A percentile compares a stretch with the other conserved stretches of the same genome.
Conservation (phyloP, 2,113 vertebrate genomes). For the Grammomys dolichurus region DNA sequence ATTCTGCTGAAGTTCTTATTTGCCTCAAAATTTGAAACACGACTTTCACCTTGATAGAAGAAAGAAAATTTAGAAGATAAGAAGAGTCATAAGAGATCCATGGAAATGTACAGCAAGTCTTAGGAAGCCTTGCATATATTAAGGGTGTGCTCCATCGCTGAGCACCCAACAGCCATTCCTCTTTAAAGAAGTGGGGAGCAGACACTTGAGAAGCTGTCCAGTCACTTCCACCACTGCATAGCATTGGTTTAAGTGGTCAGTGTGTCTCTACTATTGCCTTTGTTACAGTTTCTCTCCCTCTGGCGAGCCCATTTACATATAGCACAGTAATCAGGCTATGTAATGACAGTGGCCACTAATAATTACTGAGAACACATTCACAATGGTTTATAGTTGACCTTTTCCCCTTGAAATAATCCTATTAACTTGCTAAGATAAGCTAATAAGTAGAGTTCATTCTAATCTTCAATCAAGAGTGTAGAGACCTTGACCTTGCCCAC, state of each 20-base stretch:
- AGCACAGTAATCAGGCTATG: not conserved
- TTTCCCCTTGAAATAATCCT: not conserved
- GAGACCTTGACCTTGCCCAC: not conserved
- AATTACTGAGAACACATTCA: not conserved
- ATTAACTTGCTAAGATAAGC: constrained; percentile 27
- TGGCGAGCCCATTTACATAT: not conserved
- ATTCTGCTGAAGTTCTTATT: not conserved
- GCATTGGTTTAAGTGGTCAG: not conserved
- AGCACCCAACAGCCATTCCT: not conserved
- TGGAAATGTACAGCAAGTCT: not conserved
- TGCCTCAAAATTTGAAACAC: not conserved
- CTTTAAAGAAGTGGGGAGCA: not conserved
- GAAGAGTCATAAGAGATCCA: not conserved
- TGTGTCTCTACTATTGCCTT: not conserved
- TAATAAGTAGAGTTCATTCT: not conserved
- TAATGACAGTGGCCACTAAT: not conserved
- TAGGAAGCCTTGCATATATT: not conserved
- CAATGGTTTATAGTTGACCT: not conserved
- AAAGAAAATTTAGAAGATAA: not conserved
- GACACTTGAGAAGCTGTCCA: not conserved
- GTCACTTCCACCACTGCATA: not conserved
- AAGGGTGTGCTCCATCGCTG: not conserved
- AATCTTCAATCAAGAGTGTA: not conserved
- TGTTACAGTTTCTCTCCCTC: constrained; percentile 22
- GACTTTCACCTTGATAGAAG: not conserved